Conservation (phyloP, 2,888 invertebrate genomes). For the Hartigia nigra region DNA sequence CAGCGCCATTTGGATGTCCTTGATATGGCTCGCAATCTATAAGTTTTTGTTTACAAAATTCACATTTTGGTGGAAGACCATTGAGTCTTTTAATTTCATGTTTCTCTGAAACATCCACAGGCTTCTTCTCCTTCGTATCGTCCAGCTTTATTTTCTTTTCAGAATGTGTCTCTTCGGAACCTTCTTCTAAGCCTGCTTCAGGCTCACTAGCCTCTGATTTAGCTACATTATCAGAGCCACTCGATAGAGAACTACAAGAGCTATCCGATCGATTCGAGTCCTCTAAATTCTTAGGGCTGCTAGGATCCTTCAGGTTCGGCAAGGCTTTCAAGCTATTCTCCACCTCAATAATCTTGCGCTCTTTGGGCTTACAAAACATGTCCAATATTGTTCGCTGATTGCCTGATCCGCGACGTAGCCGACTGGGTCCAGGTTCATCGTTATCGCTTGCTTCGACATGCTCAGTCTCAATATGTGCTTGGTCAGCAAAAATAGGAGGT, state of each 20-base stretch:
- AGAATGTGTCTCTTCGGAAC: neutral
- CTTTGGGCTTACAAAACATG: neutral
- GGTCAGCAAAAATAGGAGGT: neutral
- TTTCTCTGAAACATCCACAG: neutral
- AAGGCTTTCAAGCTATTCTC: neutral
- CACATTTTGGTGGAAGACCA: constrained; percentile 58
- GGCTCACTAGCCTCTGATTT: neutral
- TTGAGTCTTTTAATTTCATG: constrained; percentile 19
- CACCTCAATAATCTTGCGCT: neutral
- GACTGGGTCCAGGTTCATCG: neutral
- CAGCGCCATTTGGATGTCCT: constrained; percentile 82
- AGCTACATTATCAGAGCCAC: neutral
- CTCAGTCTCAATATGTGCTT: neutral
- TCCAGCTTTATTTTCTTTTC: constrained; percentile 8
- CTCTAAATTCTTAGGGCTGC: neutral
- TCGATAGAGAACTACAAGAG: neutral
- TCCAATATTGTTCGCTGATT: neutral
- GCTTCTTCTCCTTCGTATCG: neutral
- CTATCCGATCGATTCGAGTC: neutral
- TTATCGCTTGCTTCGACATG: neutral
- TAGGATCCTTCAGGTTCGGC: neutral
- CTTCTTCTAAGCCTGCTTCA: neutral
- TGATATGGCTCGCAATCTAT: constrained; percentile 68
- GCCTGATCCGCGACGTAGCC: neutral
- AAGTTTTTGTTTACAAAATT: constrained; percentile 67